A percentile compares a stretch with the other conserved stretches of the same genome.
phyloP scores from a whole-genome alignment of 2,113 vertebrate species.

The Mustela lutreola region DNA sequence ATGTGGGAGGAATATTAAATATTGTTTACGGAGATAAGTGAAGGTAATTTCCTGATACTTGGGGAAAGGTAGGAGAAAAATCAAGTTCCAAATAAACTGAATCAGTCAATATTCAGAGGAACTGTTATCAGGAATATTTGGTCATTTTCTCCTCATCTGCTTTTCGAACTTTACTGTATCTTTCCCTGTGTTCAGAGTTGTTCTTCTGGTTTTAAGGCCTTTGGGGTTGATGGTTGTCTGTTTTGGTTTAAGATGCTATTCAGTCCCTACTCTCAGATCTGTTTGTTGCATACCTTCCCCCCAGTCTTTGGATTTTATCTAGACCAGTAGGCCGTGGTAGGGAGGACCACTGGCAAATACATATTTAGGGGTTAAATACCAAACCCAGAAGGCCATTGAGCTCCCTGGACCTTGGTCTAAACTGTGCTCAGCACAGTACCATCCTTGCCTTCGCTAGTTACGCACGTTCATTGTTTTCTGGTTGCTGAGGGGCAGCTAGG shows the following conservation, averaged over 20 bases:
- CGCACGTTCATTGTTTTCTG: not conserved
- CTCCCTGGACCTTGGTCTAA: not conserved
- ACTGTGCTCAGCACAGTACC: not conserved
- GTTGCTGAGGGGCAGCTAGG: conserved; percentile 17
- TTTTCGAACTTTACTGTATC: conserved; percentile 21
- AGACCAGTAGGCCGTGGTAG: not conserved
- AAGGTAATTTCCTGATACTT: conserved; percentile 62
- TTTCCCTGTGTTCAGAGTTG: not conserved
- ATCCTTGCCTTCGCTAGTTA: not conserved
- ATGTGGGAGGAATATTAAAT: conserved; percentile 48
- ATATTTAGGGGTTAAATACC: conserved; percentile 7
- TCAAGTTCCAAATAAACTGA: conserved; percentile 14
- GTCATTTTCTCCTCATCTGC: not conserved
- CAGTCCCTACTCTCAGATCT: not conserved
- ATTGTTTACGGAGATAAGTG: conserved; percentile 39
- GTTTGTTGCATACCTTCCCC: not conserved
- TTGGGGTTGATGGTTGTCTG: not conserved
- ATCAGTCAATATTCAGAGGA: not conserved
- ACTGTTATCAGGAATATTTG: not conserved
- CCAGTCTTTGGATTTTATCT: conserved; percentile 46
- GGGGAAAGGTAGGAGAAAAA: conserved; percentile 7
- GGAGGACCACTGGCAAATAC: not conserved
- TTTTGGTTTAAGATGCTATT: conserved; percentile 25
- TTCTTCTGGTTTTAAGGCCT: conserved; percentile 42
- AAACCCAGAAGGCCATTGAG: not conserved